Conservation (phyloP, 1,140 invertebrate species). For the Tigriopus japonicus region DNA sequence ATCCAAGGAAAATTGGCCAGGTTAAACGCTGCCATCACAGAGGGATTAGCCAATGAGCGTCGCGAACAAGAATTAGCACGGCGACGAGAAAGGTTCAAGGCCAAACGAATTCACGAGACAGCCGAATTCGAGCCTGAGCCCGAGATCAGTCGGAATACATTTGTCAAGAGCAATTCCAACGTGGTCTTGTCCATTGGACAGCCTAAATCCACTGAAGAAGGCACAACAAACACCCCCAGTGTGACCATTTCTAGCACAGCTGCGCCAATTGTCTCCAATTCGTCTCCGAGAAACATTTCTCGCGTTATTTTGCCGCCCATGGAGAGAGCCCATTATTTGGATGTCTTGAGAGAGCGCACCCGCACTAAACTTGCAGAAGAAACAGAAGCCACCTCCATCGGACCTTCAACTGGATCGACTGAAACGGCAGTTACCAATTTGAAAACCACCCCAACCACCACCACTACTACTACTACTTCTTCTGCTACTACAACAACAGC, state of each 20-base stretch:
- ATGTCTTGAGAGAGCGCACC: no score
- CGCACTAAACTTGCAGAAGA: no score
- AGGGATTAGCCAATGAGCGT: not conserved
- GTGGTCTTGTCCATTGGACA: no score
- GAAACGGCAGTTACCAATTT: not conserved
- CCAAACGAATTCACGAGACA: no score
- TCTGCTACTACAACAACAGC: not conserved
- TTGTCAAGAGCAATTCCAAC: no score
- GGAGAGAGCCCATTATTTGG: no score
- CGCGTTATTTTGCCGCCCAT: no score
- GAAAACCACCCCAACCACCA: not conserved
- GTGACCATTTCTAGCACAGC: not conserved
- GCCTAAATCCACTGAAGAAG: not conserved
- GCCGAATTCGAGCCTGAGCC: no score
- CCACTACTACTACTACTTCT: not conserved
- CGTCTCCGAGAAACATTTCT: no score
- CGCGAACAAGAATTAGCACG: not conserved
- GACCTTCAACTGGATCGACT: not conserved
- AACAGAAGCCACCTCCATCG: not conserved
- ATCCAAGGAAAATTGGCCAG: conserved; percentile 1
- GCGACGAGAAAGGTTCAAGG: not conserved
- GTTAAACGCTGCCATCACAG: conserved; percentile 6
- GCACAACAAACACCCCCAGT: not conserved
- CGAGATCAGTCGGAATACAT: no score
- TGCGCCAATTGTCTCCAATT: not conserved